Percentiles rank a stretch among this genome's conserved stretches.
Evolutionary conservation across 2,888 invertebrate genomes (phyloP).

Genomic region (Oxytorus armatus): DNA sequence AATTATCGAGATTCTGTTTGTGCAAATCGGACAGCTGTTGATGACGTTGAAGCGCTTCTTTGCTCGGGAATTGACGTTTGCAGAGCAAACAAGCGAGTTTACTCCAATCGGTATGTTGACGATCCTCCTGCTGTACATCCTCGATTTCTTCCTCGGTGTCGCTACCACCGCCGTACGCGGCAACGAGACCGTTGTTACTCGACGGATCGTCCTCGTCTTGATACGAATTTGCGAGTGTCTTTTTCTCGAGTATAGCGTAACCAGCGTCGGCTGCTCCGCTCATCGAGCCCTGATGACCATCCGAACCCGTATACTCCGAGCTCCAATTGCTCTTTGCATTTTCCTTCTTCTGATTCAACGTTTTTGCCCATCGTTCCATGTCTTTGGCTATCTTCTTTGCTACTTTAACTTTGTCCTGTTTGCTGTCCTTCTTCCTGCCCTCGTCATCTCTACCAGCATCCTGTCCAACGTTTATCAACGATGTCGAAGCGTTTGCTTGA

Average conservation of each 20-base stretch:
- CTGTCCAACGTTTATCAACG: constrained; percentile 61
- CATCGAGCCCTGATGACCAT: constrained; percentile 84
- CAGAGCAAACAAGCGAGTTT: constrained; percentile 97
- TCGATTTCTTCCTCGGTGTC: constrained; percentile 90
- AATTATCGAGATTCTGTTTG: constrained; percentile 92
- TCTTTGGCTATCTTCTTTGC: constrained; percentile 99
- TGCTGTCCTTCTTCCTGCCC: constrained; percentile 90
- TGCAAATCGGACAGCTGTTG: constrained; percentile 97
- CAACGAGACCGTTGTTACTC: constrained; percentile 87
- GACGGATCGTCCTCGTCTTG: constrained; percentile 82
- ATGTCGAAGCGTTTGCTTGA: constrained; percentile 70
- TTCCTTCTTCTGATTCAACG: constrained; percentile 98
- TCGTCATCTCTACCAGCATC: constrained; percentile 86
- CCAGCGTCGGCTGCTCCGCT: constrained; percentile 96
- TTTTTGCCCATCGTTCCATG: constrained; percentile 98
- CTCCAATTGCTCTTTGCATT: constrained; percentile 84
- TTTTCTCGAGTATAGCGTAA: constrained; percentile 95
- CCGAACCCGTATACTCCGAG: constrained; percentile 77
- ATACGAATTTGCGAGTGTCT: constrained; percentile 83
- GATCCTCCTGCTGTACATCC: constrained; percentile 85
- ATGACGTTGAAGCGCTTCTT: constrained; percentile 95
- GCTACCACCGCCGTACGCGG: constrained; percentile 92
- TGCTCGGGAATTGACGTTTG: constrained; percentile 96
- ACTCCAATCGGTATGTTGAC: constrained; percentile 90
- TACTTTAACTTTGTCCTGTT: constrained; percentile 97